Evolutionary conservation across 2,113 vertebrate species (phyloP).

Genomic region (Siniperca knerii): DNA sequence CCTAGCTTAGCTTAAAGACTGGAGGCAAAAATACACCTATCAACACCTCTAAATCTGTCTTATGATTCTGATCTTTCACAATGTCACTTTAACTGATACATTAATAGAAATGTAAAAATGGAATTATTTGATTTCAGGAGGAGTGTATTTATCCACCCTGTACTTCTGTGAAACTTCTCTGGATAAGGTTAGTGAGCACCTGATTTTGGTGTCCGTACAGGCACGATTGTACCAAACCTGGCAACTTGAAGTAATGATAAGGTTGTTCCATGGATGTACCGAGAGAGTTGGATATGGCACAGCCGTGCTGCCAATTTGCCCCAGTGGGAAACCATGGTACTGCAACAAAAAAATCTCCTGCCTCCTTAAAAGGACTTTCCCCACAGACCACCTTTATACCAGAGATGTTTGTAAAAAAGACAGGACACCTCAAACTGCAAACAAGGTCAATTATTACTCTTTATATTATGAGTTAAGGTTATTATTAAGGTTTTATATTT

Average conservation of each 20-base stretch:
- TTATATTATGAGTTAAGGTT: no score
- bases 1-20: not conserved
- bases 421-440: not conserved
- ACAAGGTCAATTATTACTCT: not conserved
- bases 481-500: not conserved
- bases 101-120: not conserved
- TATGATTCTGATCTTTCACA: not conserved
- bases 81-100: not conserved
- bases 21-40: not conserved
- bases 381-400: not conserved
- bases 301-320: not conserved
- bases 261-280: not conserved
- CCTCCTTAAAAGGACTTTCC: not conserved
- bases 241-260: conserved; percentile 6
- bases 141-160: not conserved
- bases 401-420: not conserved
- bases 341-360: not conserved
- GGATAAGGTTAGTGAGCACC: not conserved
- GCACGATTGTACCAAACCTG: not conserved
- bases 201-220: not conserved
- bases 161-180: not conserved
- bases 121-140: not conserved
- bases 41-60: not conserved
- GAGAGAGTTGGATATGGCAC: not conserved
- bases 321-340: not conserved